Base-by-base conservation (phyloP, 2,797 vertebrate species). In the Rhinella marina region DNA sequence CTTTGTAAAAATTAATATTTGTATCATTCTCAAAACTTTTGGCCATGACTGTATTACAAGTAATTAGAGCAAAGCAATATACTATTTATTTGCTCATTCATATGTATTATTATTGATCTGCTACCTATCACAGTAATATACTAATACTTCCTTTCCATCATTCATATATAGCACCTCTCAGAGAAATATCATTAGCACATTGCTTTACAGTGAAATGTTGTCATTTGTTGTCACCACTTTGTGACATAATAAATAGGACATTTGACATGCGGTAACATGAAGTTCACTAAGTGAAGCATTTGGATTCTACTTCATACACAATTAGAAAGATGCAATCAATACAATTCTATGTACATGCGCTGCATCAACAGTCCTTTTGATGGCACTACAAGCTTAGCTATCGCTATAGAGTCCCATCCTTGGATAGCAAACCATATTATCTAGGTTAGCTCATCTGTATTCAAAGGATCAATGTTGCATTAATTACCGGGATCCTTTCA, bases 401-500 rank as follows among this genome's bases (percentile, higher is more conserved):
- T 89, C 19, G 0, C 78, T 0, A 4, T 41, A 25, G 75, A 87
- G 84, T 85, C 75, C 41, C 86, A 90, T 90, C 91, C 91, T 87
- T 1, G 80, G 91, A 87, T 91, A 93, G 92, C 91, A 94, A 95
- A 95, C 94, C 93, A 94, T 93, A 94, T 95, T 95, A 96, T 96
- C 95, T 96, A 92, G 94, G 94, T 94, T 96, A 95, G 94, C 94
- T 96, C 94, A 96, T 95, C 95, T 95, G 95, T 96, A 96, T 96
- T 96, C 95, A 95, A 95, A 95, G 95, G 95, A 96, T 96, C 96
- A 95, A 94, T 95, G 95, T 95, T 95, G 94, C 95, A 95, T 96
- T 96, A 95, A 91, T 96, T 96, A 95, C 95, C 94, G 95, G 95
- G 95, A 95, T 94, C 94, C 95, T 95, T 96, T 96, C 95, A 96